Evolutionary conservation across 2,888 invertebrate species (phyloP).

Genomic region (Dendrolimus houi): DNA sequence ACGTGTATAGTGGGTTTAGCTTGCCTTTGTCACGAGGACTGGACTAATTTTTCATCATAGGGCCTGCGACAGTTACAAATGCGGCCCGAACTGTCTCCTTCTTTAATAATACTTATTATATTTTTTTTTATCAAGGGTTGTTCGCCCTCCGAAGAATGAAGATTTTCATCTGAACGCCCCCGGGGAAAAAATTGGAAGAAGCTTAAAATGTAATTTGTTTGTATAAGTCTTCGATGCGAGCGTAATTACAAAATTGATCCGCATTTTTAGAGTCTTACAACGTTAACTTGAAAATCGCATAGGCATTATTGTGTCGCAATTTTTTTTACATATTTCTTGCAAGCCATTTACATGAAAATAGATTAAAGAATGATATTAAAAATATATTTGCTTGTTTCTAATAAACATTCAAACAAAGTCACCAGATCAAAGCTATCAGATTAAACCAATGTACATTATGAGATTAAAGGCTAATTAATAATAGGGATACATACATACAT

Average conservation of each 20-base stretch:
- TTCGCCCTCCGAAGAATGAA: constrained; percentile 62
- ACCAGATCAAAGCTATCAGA: too few species aligned
- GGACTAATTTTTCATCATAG: constrained; percentile 78
- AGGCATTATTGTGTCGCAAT: too few species aligned
- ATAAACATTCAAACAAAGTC: too few species aligned
- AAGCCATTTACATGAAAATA: too few species aligned
- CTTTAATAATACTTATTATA: constrained; percentile 77
- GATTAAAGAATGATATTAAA: too few species aligned
- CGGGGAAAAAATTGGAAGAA: constrained; percentile 58
- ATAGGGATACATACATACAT: too few species aligned
- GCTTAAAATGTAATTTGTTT: constrained; percentile 66
- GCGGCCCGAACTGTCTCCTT: constrained; percentile 74
- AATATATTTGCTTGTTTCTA: too few species aligned
- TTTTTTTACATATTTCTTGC: too few species aligned
- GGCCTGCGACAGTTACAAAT: constrained; percentile 76
- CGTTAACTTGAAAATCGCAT: too few species aligned
- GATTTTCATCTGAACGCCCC: constrained; percentile 60
- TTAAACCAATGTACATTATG: too few species aligned
- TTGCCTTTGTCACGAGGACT: constrained; percentile 73
- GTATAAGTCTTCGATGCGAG: constrained; percentile 42
- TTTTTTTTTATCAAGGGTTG: constrained; percentile 68
- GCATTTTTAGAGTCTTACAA: neutral
- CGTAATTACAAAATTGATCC: constrained; percentile 36
- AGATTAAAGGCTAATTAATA: too few species aligned
- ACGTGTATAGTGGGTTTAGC: constrained; percentile 63